Base-by-base conservation (phyloP, 2,113 vertebrate genomes). In the Archocentrus centrarchus region DNA sequence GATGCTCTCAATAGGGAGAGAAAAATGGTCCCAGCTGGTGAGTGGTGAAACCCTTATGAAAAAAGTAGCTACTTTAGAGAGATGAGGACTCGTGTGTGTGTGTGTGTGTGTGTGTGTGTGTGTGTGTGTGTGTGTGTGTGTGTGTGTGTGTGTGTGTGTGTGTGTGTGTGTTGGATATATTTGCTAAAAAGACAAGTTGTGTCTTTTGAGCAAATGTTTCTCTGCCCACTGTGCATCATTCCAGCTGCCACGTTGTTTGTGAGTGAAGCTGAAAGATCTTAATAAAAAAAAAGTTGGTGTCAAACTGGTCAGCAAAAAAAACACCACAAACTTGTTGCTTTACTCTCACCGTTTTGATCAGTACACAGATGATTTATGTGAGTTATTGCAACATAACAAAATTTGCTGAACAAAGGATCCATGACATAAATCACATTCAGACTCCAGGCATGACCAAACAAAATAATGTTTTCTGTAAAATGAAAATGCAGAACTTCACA, bases 1-100 rank as follows among this genome's bases (percentile, higher is more conserved):
- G 90, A 90, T 78, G 84, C 90, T 85, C 70, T 91, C 90, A 88
- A 86, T 60, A 44, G 82, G 86, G 80, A 83, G 92, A 85, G 75
- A 90, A 80, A 91, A 84, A 86, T 80, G 63, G 80, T 73, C 83
- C 78, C 88, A 92, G 82, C 82, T 92, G 88, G 81, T 80, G 84
- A 84, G 82, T 84, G 78, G 85, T 88, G 79, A 91, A 88, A 83
- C 59, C 22, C 59, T 77, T 22, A 59, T 77, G 57, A 78, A 84
- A 85, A 82, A 82, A 57, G 4, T 18, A 57, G 50, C 79, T 83
- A 22, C 84, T 90, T 88, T 66, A 57, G 39, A 83, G 53, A 35
- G 27, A 76, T 75, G 18, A 75, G 27, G 39, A 64, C 53, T 89
- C 37, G 27, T 8, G 7, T 37, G 35, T 37, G 35, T 37, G 35